A percentile compares a stretch with the other conserved stretches of the same genome.
These are phyloP conservation scores for Metaphire vulgaris DNA, from an alignment of 1,140 invertebrate genomes.

Conservation along the genomic window DNA sequence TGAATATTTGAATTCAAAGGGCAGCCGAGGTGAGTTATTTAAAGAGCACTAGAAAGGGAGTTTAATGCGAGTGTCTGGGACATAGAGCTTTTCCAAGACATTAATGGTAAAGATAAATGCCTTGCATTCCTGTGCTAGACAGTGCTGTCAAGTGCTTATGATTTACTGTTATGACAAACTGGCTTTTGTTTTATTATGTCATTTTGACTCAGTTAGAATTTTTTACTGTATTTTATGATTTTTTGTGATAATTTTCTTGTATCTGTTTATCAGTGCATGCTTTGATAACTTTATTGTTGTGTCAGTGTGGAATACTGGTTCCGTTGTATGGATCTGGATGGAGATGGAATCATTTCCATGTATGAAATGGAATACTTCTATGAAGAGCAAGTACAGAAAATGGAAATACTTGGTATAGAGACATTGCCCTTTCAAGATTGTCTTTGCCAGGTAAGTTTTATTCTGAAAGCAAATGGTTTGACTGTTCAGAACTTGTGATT, in stretches of 20 bases:
- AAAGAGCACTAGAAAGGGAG: no score
- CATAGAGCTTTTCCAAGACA: no score
- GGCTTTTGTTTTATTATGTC: neutral
- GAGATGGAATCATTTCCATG: slow-evolving; percentile 94
- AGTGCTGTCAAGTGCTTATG: no score
- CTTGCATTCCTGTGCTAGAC: no score
- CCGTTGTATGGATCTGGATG: slow-evolving; percentile 97
- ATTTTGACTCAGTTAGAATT: neutral
- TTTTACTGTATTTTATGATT: neutral
- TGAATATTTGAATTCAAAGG: no score
- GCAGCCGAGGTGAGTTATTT: no score
- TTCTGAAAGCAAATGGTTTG: no score
- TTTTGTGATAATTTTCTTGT: neutral
- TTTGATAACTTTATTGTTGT: neutral
- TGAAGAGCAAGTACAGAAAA: slow-evolving; percentile 91
- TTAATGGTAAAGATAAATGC: no score
- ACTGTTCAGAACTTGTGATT: neutral
- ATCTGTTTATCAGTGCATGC: neutral
- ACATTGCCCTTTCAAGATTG: slow-evolving; percentile 94
- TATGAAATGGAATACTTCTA: slow-evolving; percentile 99
- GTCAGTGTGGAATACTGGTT: slow-evolving; percentile 60
- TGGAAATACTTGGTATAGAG: slow-evolving; percentile 94
- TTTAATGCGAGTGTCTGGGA: no score
- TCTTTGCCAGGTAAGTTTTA: slow-evolving; percentile 78
- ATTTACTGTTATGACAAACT: neutral